Evolutionary conservation across 1,140 invertebrate genomes (phyloP).

Genomic region (Hycleus phaleratus): DNA sequence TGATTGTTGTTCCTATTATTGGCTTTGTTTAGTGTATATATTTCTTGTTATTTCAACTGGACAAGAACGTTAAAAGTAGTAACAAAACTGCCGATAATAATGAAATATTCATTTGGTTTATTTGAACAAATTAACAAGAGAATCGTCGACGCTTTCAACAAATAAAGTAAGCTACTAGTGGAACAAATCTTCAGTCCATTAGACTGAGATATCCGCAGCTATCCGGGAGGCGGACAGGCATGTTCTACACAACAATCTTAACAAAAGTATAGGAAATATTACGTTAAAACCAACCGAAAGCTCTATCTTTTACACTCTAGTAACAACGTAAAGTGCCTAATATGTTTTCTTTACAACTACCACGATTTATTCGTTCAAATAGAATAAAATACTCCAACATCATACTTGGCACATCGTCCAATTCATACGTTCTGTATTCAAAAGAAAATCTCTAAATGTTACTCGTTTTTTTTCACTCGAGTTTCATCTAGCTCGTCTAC

Average conservation of each 20-base stretch:
- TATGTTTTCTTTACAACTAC: slow-evolving; percentile 11
- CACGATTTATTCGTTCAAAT: too few relatives aligned
- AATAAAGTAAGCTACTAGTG: slow-evolving; percentile 11
- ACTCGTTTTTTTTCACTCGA: too few relatives aligned
- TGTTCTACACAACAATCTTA: slow-evolving; percentile 1
- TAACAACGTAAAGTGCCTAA: slow-evolving; percentile 10
- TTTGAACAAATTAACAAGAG: slow-evolving; percentile 10
- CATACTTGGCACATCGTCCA: neutral
- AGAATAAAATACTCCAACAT: too few relatives aligned
- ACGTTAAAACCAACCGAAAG: slow-evolving; percentile 13
- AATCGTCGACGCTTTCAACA: slow-evolving; percentile 12
- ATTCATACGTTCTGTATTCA: too few relatives aligned
- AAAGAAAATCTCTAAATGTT: too few relatives aligned
- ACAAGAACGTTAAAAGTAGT: too few relatives aligned
- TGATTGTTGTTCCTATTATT: slow-evolving; percentile 2
- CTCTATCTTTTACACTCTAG: slow-evolving; percentile 1
- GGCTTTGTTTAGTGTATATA: too few relatives aligned
- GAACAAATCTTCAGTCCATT: slow-evolving; percentile 15
- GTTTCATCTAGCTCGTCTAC: too few relatives aligned
- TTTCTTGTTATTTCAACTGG: too few relatives aligned
- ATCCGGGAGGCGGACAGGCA: slow-evolving; percentile 8
- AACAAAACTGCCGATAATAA: too few relatives aligned
- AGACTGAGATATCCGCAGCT: slow-evolving; percentile 5
- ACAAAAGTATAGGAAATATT: slow-evolving; percentile 14
- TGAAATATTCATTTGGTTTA: neutral